These are phyloP conservation scores for Catocala nupta DNA, from an alignment of 2,888 invertebrate genomes.

Conservation along the genomic window DNA sequence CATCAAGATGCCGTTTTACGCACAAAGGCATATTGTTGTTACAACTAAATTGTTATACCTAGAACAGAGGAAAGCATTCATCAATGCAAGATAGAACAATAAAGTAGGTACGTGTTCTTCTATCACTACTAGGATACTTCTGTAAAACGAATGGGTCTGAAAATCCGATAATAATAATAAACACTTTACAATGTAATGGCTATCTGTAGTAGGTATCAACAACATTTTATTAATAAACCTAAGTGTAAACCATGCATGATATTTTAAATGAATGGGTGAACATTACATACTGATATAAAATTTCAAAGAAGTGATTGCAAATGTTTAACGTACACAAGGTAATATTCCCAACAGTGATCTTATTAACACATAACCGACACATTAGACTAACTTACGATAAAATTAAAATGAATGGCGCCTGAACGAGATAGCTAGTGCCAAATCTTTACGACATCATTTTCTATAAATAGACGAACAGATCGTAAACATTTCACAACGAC, in stretches of 20 bases:
- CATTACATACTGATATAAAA: no score
- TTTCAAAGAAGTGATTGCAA: no score
- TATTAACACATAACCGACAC: background rate
- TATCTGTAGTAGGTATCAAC: background rate
- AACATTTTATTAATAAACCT: background rate
- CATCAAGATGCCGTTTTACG: background rate
- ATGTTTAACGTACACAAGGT: no score
- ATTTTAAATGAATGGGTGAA: no score
- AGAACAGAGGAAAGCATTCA: no score
- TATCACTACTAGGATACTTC: no score
- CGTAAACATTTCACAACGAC: slow-evolving; percentile 48
- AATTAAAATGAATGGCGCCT: slow-evolving; percentile 31
- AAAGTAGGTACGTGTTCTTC: no score
- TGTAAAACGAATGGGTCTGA: no score
- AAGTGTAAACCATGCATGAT: no score
- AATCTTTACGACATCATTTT: slow-evolving; percentile 57
- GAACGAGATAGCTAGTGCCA: slow-evolving; percentile 42
- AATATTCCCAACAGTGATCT: no score
- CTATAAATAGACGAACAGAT: slow-evolving; percentile 53
- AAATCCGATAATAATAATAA: background rate
- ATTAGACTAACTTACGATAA: slow-evolving; percentile 3
- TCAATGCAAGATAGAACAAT: no score
- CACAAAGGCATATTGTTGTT: background rate
- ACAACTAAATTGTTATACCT: no score
- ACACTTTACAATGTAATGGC: background rate